Conservation (phyloP, 2,797 vertebrate species). For the Lithobates pipiens region DNA sequence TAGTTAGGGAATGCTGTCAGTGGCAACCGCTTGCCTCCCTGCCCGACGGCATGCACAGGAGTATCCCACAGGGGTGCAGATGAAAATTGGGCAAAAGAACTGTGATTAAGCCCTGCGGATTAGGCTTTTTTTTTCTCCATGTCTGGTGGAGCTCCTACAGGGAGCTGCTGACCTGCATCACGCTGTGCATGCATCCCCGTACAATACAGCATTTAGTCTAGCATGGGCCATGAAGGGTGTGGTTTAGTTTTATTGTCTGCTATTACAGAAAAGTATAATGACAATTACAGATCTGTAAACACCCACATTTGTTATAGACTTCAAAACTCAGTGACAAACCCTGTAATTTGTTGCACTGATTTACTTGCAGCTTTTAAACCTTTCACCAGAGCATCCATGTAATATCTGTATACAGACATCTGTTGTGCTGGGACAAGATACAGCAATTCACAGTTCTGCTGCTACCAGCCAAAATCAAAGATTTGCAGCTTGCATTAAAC, state of each 20-base stretch:
- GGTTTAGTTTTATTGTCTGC: neutral
- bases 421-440: neutral
- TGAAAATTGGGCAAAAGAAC: too few relatives aligned
- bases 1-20: too few relatives aligned
- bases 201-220: too few relatives aligned
- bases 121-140: too few relatives aligned
- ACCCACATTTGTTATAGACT: neutral
- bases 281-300: conserved; percentile 3
- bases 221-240: too few relatives aligned
- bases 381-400: neutral
- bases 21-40: too few relatives aligned
- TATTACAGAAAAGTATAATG: neutral
- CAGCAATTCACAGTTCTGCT: conserved; percentile 9
- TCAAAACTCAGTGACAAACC: conserved; percentile 3
- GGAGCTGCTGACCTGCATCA: too few relatives aligned
- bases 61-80: too few relatives aligned
- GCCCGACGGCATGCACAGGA: too few relatives aligned
- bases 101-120: too few relatives aligned
- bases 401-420: conserved; percentile 1
- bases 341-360: conserved; percentile 4
- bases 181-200: too few relatives aligned
- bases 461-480: conserved; percentile 21
- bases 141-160: too few relatives aligned
- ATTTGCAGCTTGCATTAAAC: conserved; percentile 28
- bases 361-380: conserved; percentile 2